Base-by-base conservation (phyloP, 2,113 vertebrate species). In the Limanda limanda region DNA sequence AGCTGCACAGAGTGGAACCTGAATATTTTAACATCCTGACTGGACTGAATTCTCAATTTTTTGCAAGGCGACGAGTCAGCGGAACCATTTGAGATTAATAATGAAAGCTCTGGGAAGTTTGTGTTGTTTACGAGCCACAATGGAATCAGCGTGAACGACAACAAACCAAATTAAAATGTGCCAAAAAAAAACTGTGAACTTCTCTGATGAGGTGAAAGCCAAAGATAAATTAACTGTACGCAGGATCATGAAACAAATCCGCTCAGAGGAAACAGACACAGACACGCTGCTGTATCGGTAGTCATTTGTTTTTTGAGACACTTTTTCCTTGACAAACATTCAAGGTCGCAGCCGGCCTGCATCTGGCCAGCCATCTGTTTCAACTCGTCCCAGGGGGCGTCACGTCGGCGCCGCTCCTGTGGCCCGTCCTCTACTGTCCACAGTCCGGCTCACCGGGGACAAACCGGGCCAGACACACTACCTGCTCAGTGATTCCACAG, bases 341-440 rank as follows among this genome's bases (percentile, higher is more conserved):
- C 87, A 93, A 95, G 93, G 93, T 93, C 89, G 90, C 74, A 72
- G 77, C 78, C 68, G 82, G 65, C 82, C 80, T 83, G 76, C 92
- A 92, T 94, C 91, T 92, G 90, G 82, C 82, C 76, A 58, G 76
- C 92, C 93, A 95, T 94, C 93, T 95, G 94, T 84, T 90, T 80
- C 61, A 73, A 37, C 65, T 51, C 71, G 23, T 89, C 90, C 85
- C 87, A 27, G 5, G 89, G 88, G 90, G 87, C 23, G 27, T 57
- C 71, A 74, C 76, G 90, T 91, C 92, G 93, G 72, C 65, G 17
- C 3, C 17, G 12, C 82, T 83, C 77, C 82, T 82, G 74, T 76
- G 83, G 74, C 80, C 78, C 14, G 89, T 91, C 91, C 79, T 92
- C 81, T 89, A 68, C 89, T 89, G 87, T 91, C 89, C 82, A 45